Conservation (phyloP, 1,140 invertebrate genomes). For the Coenobita brevimanus region DNA sequence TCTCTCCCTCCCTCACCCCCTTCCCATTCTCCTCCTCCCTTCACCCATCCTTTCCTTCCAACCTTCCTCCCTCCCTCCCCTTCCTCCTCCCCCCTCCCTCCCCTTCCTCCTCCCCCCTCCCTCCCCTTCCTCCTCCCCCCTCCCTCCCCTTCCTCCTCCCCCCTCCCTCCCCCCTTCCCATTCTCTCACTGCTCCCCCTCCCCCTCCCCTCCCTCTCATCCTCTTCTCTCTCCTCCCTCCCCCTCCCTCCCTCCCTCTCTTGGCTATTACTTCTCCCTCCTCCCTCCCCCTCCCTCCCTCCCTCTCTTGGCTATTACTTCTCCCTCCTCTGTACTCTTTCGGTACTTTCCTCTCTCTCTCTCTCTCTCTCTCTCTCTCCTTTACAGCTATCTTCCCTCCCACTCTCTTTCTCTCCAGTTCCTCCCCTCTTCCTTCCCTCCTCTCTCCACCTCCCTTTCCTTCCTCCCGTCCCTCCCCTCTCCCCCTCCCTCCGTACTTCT, state of each 20-base stretch:
- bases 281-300: not conserved
- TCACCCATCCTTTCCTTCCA: not conserved
- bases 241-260: constrained; percentile 13
- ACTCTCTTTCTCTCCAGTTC: too few species aligned
- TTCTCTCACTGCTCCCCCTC: not conserved
- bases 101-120: not conserved
- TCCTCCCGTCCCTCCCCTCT: too few species aligned
- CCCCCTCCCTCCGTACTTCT: too few species aligned
- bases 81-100: not conserved
- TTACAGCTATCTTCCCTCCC: too few species aligned
- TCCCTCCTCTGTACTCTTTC: not conserved
- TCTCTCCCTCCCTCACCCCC: not conserved
- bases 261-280: not conserved
- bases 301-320: not conserved
- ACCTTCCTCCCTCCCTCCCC: not conserved
- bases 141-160: not conserved
- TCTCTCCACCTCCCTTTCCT: too few species aligned
- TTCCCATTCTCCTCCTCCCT: not conserved
- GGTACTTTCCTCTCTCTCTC: too few species aligned
- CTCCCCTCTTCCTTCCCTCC: too few species aligned
- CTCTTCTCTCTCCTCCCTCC: constrained; percentile 21
- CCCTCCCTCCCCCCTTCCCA: not conserved
- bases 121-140: not conserved
- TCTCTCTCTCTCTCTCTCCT: too few species aligned
- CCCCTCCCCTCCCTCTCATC: not conserved